Evolutionary conservation across 2,888 invertebrate genomes (phyloP).

Genomic region (Mongoloraphidia duomilia): DNA sequence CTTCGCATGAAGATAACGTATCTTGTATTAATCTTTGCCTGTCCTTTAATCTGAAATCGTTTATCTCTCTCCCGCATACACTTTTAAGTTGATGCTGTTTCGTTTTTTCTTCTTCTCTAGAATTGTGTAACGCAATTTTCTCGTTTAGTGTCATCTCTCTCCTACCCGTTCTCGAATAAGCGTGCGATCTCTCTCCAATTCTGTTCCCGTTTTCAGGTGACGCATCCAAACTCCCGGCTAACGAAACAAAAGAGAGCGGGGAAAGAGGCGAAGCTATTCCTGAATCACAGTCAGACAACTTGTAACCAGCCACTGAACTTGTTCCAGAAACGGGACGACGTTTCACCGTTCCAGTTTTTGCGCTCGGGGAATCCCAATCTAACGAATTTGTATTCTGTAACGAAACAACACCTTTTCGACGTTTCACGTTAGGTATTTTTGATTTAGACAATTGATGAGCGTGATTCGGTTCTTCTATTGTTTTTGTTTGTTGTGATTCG

Average conservation of each 20-base stretch:
- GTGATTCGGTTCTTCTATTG: too few species aligned
- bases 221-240: neutral
- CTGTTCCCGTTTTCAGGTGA: neutral
- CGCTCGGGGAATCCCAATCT: constrained; percentile 61
- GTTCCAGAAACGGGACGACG: constrained; percentile 39
- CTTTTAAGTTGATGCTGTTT: neutral
- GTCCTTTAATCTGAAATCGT: neutral
- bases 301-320: constrained; percentile 20
- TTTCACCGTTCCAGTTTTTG: constrained; percentile 57
- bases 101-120: neutral
- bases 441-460: neutral
- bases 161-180: neutral
- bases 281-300: constrained; percentile 29
- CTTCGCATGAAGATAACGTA: too few species aligned
- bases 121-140: neutral
- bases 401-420: constrained; percentile 19
- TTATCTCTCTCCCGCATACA: neutral
- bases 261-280: constrained; percentile 30
- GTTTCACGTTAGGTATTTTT: constrained; percentile 4
- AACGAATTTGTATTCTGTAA: constrained; percentile 20
- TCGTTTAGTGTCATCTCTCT: neutral
- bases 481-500: too few species aligned
- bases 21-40: too few species aligned
- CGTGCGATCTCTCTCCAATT: neutral
- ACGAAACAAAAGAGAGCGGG: constrained; percentile 23